Evolutionary conservation across 1,140 invertebrate species (phyloP), one percentile per base, ranked within the genome.

Genomic region (Augochlora pura): DNA sequence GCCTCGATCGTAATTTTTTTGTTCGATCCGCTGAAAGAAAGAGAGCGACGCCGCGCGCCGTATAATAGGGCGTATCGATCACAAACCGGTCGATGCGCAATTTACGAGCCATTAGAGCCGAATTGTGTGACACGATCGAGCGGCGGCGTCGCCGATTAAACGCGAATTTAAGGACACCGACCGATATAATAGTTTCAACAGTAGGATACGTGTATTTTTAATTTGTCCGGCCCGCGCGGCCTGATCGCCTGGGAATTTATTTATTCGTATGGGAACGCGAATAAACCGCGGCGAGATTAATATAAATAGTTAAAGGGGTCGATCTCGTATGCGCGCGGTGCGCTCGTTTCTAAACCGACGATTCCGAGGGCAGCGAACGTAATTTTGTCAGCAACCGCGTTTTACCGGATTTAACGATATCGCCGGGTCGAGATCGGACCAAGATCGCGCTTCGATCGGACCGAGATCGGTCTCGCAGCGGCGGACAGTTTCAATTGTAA

Each of bases 61-160:
- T 74, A 74, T 65, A 74, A 79, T 60, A 57, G 49, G 49, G 25
- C 18, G 63, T 74, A 79, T 79, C 70, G 77, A 79, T 66, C 70
- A 79, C 52, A 27, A n/a, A n/a, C 18, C 49, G 62, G 12, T 78
- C 76, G 69, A 78, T 72, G 46, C 52, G 70, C 46, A 73, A 65
- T 65, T 73, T 66, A 65, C 77, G 69, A 73, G 59, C 70, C 62
- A 79, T 79, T 73, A 79, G 71, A 73, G 54, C 10, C 32, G 62
- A 64, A 78, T 78, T 62, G 62, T 62, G 62, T 10, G 10, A 54
- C 12, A 2, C 32, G 77, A 77, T 77, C 46, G 27, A 32, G 14
- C 66, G 46, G 46, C 38, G 16, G 69, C 18, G 42, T 42, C 60
- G 42, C 32, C 60, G 69, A 78, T 73, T 78, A 78, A 78, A 21